These are phyloP conservation scores for Lithobates sylvaticus DNA, from an alignment of 2,797 vertebrate species.

Conservation along the genomic window DNA sequence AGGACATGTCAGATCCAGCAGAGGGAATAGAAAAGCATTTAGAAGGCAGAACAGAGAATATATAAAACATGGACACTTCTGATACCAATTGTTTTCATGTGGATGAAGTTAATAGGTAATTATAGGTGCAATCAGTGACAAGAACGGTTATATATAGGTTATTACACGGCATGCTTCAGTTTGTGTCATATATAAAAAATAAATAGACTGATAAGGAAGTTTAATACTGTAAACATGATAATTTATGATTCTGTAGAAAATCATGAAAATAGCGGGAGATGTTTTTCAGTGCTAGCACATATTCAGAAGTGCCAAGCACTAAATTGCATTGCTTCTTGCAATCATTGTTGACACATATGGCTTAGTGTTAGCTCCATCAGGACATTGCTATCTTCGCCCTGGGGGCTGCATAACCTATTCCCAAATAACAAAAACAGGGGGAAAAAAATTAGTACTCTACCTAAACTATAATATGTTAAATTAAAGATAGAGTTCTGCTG, in stretches of 20 bases:
- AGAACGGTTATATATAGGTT: constrained; percentile 41
- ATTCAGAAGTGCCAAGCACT: constrained; percentile 3
- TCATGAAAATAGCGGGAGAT: constrained; percentile 46
- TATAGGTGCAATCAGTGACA: constrained; percentile 34
- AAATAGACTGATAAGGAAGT: constrained; percentile 55
- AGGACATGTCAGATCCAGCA: constrained; percentile 27
- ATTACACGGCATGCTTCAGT: constrained; percentile 29
- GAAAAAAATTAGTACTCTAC: not conserved
- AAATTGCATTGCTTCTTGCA: constrained; percentile 35
- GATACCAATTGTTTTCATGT: constrained; percentile 39
- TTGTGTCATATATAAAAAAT: constrained; percentile 45
- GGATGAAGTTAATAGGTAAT: constrained; percentile 39
- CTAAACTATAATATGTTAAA: not conserved
- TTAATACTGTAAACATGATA: constrained; percentile 17
- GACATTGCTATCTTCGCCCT: not conserved
- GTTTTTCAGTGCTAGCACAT: constrained; percentile 16
- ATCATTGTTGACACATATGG: constrained; percentile 40
- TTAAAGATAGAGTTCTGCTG: not conserved
- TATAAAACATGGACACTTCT: constrained; percentile 1
- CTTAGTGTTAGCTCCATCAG: constrained; percentile 10
- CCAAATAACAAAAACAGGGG: not conserved
- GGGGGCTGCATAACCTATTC: constrained; percentile 15
- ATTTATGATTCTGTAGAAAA: constrained; percentile 47
- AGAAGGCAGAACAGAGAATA: constrained; percentile 6
- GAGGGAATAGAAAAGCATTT: not conserved